phyloP scores from a whole-genome alignment of 2,797 vertebrate species.

The Ispidina picta region DNA sequence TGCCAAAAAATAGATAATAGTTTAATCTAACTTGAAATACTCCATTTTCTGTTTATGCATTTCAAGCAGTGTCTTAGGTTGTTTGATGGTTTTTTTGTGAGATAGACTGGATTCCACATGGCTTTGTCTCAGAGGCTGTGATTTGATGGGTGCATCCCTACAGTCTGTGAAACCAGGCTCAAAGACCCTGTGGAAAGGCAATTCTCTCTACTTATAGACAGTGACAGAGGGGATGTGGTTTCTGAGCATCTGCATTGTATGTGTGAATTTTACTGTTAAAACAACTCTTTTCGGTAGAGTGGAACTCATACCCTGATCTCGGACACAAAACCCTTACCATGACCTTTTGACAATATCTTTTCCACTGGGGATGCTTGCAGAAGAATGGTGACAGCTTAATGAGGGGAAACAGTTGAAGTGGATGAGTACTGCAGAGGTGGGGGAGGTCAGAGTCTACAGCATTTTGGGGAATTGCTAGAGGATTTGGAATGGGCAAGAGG shows the following conservation, averaged over 20 bases:
- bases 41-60: not conserved
- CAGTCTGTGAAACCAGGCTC: not conserved
- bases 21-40: not conserved
- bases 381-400: not conserved
- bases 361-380: not conserved
- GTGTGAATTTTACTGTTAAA: not conserved
- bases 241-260: not conserved
- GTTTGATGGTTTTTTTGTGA: not conserved
- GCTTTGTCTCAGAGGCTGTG: not conserved
- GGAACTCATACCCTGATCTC: not conserved
- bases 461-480: not conserved
- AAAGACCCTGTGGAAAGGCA: not conserved
- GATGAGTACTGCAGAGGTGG: not conserved
- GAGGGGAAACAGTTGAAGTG: not conserved
- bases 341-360: not conserved
- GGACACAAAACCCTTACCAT: not conserved
- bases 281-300: not conserved
- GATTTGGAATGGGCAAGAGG: not conserved
- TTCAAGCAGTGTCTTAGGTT: not conserved
- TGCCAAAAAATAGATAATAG: not conserved
- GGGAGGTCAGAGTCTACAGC: not conserved
- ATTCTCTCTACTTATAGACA: not conserved
- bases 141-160: not conserved
- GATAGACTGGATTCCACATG: not conserved
- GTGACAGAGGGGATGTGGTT: not conserved